Conservation (phyloP, 2,113 vertebrate species). For the Glareola pratincola region DNA sequence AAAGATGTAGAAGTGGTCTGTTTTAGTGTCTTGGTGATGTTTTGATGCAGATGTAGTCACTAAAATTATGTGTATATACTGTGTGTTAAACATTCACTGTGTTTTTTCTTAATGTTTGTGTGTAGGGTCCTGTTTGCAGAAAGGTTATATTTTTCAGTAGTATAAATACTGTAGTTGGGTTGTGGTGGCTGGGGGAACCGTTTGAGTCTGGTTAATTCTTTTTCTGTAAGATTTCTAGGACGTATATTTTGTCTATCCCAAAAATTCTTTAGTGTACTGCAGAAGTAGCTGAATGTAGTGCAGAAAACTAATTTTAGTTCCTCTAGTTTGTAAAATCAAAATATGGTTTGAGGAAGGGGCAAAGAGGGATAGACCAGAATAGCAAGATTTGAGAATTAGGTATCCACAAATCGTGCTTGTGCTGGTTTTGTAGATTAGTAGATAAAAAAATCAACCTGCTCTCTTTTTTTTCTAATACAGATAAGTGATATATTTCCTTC, state of each 20-base stretch:
- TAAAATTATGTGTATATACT: neutral
- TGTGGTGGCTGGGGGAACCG: neutral
- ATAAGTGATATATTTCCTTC: neutral
- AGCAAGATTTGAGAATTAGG: neutral
- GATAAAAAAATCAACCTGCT: neutral
- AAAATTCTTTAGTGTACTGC: neutral
- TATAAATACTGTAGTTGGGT: neutral
- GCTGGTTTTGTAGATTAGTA: neutral
- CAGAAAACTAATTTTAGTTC: neutral
- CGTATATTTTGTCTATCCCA: neutral
- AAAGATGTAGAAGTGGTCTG: neutral
- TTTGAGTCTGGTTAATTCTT: neutral
- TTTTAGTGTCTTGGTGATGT: neutral
- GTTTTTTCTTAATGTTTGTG: neutral
- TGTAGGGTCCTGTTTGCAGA: neutral
- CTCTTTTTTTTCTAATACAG: neutral
- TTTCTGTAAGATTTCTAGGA: neutral
- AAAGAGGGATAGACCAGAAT: neutral
- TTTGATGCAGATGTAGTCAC: neutral
- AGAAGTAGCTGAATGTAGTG: neutral
- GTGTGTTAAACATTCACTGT: neutral
- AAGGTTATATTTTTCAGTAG: neutral
- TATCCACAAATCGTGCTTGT: neutral
- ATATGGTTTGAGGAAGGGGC: neutral
- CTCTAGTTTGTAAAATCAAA: neutral